Base-by-base conservation (phyloP, 2,888 invertebrate genomes). In the Phortica magna region DNA sequence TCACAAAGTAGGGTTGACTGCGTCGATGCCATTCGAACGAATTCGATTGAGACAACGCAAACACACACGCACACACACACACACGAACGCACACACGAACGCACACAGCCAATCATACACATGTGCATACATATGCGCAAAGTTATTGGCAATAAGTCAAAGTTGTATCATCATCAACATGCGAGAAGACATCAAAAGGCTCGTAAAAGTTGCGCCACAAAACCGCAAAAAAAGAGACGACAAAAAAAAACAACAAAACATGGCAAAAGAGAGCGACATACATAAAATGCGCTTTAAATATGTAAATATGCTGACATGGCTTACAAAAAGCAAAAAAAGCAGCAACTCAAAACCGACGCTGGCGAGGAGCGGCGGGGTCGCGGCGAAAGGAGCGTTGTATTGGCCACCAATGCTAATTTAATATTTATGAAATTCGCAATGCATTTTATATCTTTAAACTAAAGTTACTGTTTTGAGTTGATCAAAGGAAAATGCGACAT, bases 61-160 rank as follows among this genome's bases (percentile, higher is more conserved):
- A 43, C 19, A 43, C 43, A 67, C 10, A 43, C 39, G 5, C n/a
- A 5, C 10, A 59, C 14, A 6, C 22, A 59, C 59, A 59, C 6
- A 59, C 22, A 59, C 17, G 43, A 0, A 67, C 14, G 19, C 19
- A 43, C 43, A 67, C 10, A 68, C 39, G 43, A 0, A 67, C 14
- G 19, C 19, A 43, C 43, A 67, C 10, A 68, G n/a, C n/a, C 19
- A 42, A 12, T 19, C 43, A 68, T 43, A 68, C n/a, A n/a, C 41
- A 64, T 17, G 43, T 68, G 42, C 19, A 42, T 17, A 68, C 43
- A 68, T 43, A 68, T 68, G 68, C 17, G 22, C 48, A 55, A 14
- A 31, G 53, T 42, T 71, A 71, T 71, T 71, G 70, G 70, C 70
- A 71, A 71, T 71, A 71, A 71, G 70, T 55, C 70, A 71, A 71